A percentile compares a stretch with the other conserved stretches of the same genome.
Conservation (phyloP, 2,797 vertebrate species). For the Jordanella pulchra region DNA sequence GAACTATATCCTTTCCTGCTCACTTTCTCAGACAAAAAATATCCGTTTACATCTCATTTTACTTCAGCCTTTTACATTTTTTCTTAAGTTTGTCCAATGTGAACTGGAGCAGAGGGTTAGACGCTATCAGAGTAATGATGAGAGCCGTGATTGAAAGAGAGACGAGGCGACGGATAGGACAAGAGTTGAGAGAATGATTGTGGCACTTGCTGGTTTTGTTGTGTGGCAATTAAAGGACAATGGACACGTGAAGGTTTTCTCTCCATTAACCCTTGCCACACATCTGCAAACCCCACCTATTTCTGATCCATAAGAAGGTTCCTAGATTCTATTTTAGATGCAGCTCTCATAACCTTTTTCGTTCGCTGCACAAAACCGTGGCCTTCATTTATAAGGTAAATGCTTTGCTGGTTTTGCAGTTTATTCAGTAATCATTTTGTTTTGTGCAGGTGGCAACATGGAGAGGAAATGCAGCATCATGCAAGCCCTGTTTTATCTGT, state of each 20-base stretch:
- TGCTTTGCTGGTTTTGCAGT: constrained; percentile 20
- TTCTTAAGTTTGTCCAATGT: constrained; percentile 50
- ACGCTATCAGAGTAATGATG: constrained; percentile 61
- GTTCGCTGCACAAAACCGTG: constrained; percentile 9
- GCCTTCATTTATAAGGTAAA: constrained; percentile 14
- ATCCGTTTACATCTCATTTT: constrained; percentile 12
- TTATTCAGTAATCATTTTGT: constrained; percentile 20
- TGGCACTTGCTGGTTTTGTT: constrained; percentile 47
- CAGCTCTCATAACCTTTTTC: constrained; percentile 39
- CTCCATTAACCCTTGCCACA: not conserved
- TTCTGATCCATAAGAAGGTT: constrained; percentile 37
- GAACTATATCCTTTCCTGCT: constrained; percentile 17
- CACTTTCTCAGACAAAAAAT: constrained; percentile 13
- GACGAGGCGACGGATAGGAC: constrained; percentile 33
- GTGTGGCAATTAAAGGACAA: constrained; percentile 58
- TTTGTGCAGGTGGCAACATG: constrained; percentile 56
- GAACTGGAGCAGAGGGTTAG: constrained; percentile 59
- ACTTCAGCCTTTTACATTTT: constrained; percentile 30
- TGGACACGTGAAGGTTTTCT: constrained; percentile 35
- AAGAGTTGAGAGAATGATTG: constrained; percentile 38
- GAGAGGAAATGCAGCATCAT: constrained; percentile 72
- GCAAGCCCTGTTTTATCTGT: constrained; percentile 41
- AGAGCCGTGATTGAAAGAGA: constrained; percentile 55
- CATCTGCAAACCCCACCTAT: constrained; percentile 18
- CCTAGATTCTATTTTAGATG: constrained; percentile 63